Evolutionary conservation across 2,113 vertebrate species (phyloP), one percentile per base, ranked within the genome.

Genomic region (Pandion haliaetus): DNA sequence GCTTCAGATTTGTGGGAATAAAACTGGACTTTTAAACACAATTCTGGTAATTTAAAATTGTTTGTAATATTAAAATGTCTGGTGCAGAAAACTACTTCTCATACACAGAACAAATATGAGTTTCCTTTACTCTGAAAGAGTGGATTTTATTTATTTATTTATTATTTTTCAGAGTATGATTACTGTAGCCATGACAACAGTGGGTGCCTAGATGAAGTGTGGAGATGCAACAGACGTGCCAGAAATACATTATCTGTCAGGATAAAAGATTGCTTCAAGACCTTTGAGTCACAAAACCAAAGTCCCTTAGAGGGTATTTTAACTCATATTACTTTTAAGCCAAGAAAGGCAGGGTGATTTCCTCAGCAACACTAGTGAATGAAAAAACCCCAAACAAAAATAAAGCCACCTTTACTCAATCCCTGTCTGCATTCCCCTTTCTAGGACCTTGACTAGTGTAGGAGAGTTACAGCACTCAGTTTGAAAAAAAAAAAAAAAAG

Each of bases 181-280:
- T 90, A 8, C 44, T 78, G 96, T 95, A 92, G 44, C 80, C 79
- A 94, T 94, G 92, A 82, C 92, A 94, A 90, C 90, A 38, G 15
- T 21, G 25, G 7, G 26, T 86, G 62, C 55, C 42, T 57, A 54
- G 40, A 93, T 70, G 45, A 77, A 93, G 58, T 34, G 58, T 86
- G 62, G 40, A 47, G 45, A 77, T 94, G 45, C 8, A 84, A 55
- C 23, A 82, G 77, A 81, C 20, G 59, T 13, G 36, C 42, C 55
- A 93, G 50, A 95, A 90, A 88, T 85, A 42, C 1, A 0, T 58
- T 80, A 73, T 82, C n/a, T 94, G 69, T 83, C 45, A 59, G 29
- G 32, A 81, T 54, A 66, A 77, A 96, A 83, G 55, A 81, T 55
- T 80, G n/a, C 66, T 82, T 92, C 19, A 50, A 85, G 58, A 92